Conservation (phyloP, 2,113 vertebrate species). For the Alethe diademata region DNA sequence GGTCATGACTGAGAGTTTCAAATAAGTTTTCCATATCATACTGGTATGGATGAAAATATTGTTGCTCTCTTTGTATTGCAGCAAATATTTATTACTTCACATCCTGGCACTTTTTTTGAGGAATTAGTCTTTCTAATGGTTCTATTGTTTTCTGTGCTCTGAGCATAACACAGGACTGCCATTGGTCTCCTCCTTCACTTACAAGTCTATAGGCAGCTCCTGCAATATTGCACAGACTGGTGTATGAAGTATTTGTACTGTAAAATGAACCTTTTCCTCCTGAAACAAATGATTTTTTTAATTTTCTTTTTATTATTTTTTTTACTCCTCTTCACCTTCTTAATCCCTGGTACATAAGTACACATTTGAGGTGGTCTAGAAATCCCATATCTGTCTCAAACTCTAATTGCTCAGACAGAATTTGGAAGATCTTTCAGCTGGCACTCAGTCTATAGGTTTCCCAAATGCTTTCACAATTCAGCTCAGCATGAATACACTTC, state of each 20-base stretch:
- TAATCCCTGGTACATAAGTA: background rate
- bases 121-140: background rate
- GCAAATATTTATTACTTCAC: background rate
- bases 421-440: conserved; percentile 31
- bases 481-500: background rate
- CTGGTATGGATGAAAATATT: background rate
- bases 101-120: background rate
- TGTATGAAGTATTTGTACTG: background rate
- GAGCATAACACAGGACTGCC: background rate
- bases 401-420: conserved; percentile 11
- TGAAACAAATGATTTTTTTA: background rate
- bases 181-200: background rate
- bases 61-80: background rate
- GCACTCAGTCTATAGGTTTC: background rate
- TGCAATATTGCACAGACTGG: background rate
- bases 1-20: background rate
- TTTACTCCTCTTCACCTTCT: background rate
- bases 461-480: background rate
- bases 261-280: background rate
- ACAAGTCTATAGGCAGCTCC: background rate
- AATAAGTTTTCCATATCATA: background rate
- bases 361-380: background rate
- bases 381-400: conserved; percentile 20
- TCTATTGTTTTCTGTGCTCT: background rate
- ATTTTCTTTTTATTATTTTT: background rate